phyloP scores from a whole-genome alignment of 2,113 vertebrate genomes.

The Speoplatyrhinus poulsoni region DNA sequence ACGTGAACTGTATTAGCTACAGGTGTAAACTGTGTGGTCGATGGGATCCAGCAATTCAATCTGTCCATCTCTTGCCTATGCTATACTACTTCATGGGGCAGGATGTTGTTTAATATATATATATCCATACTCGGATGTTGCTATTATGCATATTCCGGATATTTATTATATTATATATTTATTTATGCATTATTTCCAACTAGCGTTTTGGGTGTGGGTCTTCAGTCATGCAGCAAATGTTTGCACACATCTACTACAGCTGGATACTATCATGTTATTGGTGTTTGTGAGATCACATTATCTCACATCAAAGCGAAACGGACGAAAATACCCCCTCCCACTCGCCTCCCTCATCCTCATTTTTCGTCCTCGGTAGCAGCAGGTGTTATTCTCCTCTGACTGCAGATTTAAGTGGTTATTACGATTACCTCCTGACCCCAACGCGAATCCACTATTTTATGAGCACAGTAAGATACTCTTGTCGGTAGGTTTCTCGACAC shows the following conservation, averaged over 20 bases:
- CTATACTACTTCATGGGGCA: neutral
- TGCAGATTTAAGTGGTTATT: conserved; percentile 68
- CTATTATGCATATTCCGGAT: too few relatives aligned
- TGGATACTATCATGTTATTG: conserved; percentile 34
- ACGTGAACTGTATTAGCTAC: neutral
- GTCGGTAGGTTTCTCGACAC: conserved; percentile 43
- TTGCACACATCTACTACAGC: conserved; percentile 37
- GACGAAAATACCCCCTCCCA: conserved; percentile 60
- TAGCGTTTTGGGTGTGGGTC: neutral
- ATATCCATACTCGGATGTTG: too few relatives aligned
- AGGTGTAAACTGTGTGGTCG: neutral
- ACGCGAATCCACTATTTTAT: conserved; percentile 41
- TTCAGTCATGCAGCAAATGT: neutral
- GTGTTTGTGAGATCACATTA: conserved; percentile 61
- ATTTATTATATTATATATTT: too few relatives aligned
- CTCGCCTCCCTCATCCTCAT: conserved; percentile 40
- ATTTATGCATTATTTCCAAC: neutral
- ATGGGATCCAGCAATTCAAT: neutral
- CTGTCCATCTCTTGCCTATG: neutral
- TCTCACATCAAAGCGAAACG: conserved; percentile 62
- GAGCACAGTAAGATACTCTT: conserved; percentile 43
- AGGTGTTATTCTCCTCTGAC: conserved; percentile 75
- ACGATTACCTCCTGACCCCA: conserved; percentile 43
- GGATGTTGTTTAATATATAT: too few relatives aligned
- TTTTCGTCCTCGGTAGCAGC: conserved; percentile 64